Percentiles rank a stretch among this genome's conserved stretches.
Conservation (phyloP, 2,797 vertebrate genomes). For the Sebastes kiyomatsui region DNA sequence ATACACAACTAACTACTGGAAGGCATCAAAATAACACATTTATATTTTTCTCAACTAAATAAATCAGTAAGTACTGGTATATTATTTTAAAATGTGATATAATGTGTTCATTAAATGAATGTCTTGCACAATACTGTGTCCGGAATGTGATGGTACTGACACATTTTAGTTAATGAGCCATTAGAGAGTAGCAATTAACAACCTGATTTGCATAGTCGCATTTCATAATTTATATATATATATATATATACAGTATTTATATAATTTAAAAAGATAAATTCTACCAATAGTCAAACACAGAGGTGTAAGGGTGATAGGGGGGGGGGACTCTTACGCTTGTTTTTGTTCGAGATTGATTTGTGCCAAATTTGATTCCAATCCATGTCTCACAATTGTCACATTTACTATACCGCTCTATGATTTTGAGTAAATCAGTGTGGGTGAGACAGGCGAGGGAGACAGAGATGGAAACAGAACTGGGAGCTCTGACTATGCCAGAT, state of each 20-base stretch:
- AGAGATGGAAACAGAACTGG: slow-evolving; percentile 44
- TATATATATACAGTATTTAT: no score
- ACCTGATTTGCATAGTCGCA: background rate
- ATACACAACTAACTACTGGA: background rate
- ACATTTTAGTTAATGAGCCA: background rate
- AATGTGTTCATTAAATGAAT: background rate
- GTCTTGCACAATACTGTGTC: background rate
- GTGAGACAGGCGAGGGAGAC: slow-evolving; percentile 13
- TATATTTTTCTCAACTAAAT: background rate
- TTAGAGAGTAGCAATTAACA: background rate
- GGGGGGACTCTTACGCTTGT: background rate
- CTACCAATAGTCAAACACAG: background rate
- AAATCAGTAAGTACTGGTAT: background rate
- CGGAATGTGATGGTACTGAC: background rate
- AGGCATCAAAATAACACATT: background rate
- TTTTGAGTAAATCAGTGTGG: background rate
- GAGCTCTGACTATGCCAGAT: slow-evolving; percentile 60
- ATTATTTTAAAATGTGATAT: background rate
- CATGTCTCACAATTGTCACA: slow-evolving; percentile 11
- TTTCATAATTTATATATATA: background rate
- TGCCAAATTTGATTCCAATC: background rate
- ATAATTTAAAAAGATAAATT: background rate
- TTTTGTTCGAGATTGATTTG: background rate
- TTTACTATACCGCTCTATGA: background rate
- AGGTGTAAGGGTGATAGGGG: background rate